Percentiles rank a stretch among this genome's conserved stretches.
phyloP scores from a whole-genome alignment of 2,888 invertebrate genomes.

The Sphaerophoria taeniata region DNA sequence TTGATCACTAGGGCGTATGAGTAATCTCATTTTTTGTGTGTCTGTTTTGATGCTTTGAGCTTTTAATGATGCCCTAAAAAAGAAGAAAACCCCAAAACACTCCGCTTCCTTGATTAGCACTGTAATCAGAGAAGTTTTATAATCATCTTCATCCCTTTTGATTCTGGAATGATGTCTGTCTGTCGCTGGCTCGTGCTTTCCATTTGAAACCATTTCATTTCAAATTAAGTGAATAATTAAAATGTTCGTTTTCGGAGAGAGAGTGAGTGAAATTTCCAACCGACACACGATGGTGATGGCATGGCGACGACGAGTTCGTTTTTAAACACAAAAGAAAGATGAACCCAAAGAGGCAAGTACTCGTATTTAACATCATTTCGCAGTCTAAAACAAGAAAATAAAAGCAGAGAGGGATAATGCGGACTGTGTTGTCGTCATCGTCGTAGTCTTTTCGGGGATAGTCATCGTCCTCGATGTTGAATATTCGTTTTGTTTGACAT shows the following conservation, averaged over 20 bases:
- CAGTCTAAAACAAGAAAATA: background rate
- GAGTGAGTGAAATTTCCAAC: background rate
- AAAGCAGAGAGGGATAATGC: background rate
- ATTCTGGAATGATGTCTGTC: background rate
- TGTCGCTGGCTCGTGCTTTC: background rate
- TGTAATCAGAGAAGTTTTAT: constrained; percentile 38
- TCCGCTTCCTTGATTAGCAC: constrained; percentile 3
- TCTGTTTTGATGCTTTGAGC: constrained; percentile 20
- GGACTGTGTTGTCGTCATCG: too few species aligned
- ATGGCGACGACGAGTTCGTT: background rate
- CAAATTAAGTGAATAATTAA: constrained; percentile 50
- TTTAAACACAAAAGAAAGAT: constrained; percentile 10
- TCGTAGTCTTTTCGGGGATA: background rate
- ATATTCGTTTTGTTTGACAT: constrained; percentile 39
- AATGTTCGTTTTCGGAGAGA: constrained; percentile 14
- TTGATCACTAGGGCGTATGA: constrained; percentile 59
- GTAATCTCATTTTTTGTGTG: constrained; percentile 19
- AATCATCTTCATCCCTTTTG: constrained; percentile 2
- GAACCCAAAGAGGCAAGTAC: constrained; percentile 43
- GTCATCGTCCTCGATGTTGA: background rate
- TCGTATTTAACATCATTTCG: constrained; percentile 25
- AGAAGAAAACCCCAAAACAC: background rate
- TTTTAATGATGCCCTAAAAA: constrained; percentile 27
- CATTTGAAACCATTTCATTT: constrained; percentile 8
- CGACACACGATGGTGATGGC: background rate